phyloP scores from a whole-genome alignment of 2,113 vertebrate species.

The Atherinomorus stipes region DNA sequence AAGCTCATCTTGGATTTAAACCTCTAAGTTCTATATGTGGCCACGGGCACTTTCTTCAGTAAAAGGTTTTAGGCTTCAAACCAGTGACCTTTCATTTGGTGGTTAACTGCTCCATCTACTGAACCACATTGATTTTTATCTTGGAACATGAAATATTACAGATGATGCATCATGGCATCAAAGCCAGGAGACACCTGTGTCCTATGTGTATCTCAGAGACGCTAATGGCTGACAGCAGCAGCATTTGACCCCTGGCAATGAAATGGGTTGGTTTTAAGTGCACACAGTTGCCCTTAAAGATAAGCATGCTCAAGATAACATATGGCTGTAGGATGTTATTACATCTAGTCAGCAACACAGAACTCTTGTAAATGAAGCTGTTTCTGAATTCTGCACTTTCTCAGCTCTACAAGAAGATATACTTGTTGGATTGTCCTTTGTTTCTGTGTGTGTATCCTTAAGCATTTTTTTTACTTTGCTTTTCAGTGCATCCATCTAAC shows the following conservation, averaged over 20 bases:
- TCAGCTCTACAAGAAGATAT: too few relatives aligned
- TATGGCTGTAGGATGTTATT: background rate
- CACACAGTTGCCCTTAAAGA: background rate
- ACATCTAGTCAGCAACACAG: background rate
- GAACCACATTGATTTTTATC: background rate
- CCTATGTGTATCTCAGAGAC: background rate
- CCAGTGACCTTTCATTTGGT: background rate
- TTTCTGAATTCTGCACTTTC: too few relatives aligned
- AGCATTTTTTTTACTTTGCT: background rate
- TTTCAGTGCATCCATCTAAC: conserved; percentile 43
- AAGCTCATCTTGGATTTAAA: too few relatives aligned
- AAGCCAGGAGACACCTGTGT: background rate
- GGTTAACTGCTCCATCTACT: background rate
- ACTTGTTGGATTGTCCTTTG: background rate
- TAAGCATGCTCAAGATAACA: background rate
- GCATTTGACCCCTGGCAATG: background rate
- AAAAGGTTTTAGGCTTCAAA: background rate
- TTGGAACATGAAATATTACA: background rate
- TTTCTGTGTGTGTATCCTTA: background rate
- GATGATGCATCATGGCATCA: background rate
- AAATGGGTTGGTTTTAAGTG: background rate
- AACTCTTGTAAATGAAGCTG: too few relatives aligned
- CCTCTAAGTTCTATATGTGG: background rate
- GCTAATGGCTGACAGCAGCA: background rate
- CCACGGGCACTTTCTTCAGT: background rate